Base-by-base conservation (phyloP, 2,797 vertebrate species). In the Enteromius paludinosus region DNA sequence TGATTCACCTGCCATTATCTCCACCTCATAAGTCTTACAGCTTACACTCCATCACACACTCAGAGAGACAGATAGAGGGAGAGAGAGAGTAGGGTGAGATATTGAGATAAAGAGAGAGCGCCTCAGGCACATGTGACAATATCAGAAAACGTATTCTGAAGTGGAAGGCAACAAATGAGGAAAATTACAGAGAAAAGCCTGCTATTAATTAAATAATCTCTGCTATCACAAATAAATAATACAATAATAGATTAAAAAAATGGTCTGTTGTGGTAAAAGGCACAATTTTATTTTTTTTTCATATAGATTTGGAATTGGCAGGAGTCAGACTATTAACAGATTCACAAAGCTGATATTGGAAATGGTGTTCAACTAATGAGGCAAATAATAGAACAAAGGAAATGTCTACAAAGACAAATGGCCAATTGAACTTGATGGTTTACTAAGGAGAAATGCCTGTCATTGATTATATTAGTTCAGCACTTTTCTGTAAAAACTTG, bases 41-140 rank as follows among this genome's bases (percentile, higher is more conserved):
- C 52, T 70, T 35, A 82, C 80, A 82, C 71, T 82, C 35, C 80
- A 82, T 82, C 80, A 82, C 45, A 75, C 80, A 82, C 62, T 74
- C 3, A 33, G 1, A 62, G 11, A 54, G 70, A 81, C 4, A 43
- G 49, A 79, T 20, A 71, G 52, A 80, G 65, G 25, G n/a, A 68
- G 43, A 82, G 64, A 84, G 17, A 69, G 70, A 69, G 28, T 41
- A 43, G 12, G 30, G n/a, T 20, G 49, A 80, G 70, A 61, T 35
- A 74, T 35, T 65, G 11, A 14, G 71, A 82, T 54, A 75, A 56
- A 83, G 17, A 75, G 64, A 35, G 47, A 61, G 14, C 1, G 38
- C 35, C n/a, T 69, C 5, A 43, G 65, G 33, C 30, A 38, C 49
- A 65, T 28, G 17, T 68, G 77, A 78, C 30, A 35, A 18, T 25